These are phyloP conservation scores for Leucophenga maculata DNA, from an alignment of 2,888 invertebrate species.

Conservation along the genomic window DNA sequence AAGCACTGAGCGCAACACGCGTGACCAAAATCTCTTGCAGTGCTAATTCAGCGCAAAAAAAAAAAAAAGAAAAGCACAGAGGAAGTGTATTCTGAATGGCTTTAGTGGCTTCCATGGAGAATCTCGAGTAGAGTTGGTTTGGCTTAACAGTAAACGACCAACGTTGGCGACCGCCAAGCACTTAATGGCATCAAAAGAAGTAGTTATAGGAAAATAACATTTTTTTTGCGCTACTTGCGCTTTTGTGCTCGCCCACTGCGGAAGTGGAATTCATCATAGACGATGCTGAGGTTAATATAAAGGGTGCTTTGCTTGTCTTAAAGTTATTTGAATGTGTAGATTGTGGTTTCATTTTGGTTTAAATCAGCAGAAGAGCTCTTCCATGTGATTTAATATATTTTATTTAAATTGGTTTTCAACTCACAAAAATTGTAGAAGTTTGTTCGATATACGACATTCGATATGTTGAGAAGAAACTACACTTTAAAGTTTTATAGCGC, in stretches of 20 bases:
- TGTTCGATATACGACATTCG: no score
- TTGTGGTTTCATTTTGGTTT: no score
- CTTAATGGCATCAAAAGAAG: slow-evolving; percentile 14
- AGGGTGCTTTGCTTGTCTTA: no score
- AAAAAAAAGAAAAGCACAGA: not conserved
- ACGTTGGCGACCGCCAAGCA: slow-evolving; percentile 16
- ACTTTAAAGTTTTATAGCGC: no score
- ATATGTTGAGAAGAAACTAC: no score
- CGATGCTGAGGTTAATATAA: no score
- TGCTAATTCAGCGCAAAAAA: slow-evolving; percentile 44
- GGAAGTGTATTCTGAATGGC: not conserved
- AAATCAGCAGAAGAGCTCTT: no score
- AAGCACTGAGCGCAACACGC: slow-evolving; percentile 39
- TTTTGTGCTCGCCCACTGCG: slow-evolving; percentile 13
- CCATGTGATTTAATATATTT: no score
- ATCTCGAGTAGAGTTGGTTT: not conserved
- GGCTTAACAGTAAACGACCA: not conserved
- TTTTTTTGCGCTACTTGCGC: not conserved
- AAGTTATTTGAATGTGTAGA: no score
- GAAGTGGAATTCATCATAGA: slow-evolving; percentile 40
- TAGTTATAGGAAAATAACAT: slow-evolving; percentile 22
- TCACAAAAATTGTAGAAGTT: no score
- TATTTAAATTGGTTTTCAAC: no score
- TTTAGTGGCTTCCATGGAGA: not conserved
- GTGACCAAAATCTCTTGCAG: slow-evolving; percentile 50